These are phyloP conservation scores for Drosophila guanche DNA, from an alignment of 1,140 invertebrate species.

Conservation along the genomic window DNA sequence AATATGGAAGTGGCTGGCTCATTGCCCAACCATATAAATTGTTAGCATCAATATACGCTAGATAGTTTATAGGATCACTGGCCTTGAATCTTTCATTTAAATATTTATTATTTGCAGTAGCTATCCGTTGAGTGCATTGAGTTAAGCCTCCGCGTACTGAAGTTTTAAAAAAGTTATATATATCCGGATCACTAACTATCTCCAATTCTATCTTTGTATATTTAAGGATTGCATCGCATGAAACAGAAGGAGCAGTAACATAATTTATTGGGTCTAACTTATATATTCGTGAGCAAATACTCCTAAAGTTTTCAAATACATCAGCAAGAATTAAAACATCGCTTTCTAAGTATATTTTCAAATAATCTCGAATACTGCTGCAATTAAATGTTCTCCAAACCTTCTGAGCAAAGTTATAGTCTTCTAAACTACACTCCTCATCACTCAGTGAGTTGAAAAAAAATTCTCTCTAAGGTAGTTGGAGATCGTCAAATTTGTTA, in stretches of 20 bases:
- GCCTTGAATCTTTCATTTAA: not conserved
- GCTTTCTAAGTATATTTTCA: constrained; percentile 17
- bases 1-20: not conserved
- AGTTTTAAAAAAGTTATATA: not conserved
- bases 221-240: constrained; percentile 13
- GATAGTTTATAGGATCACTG: not conserved
- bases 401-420: not conserved
- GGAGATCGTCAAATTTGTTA: not conserved
- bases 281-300: not conserved
- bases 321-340: constrained; percentile 8
- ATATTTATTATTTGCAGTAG: constrained; percentile 5
- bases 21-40: constrained; percentile 1
- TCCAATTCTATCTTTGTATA: not conserved
- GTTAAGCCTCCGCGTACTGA: not conserved
- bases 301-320: constrained; percentile 14
- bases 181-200: constrained; percentile 17
- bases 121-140: constrained; percentile 4
- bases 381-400: constrained; percentile 11
- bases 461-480: not conserved
- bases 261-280: constrained; percentile 15
- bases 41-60: constrained; percentile 4
- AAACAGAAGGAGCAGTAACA: constrained; percentile 1
- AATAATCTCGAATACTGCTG: not conserved
- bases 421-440: not conserved
- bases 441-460: not conserved